Base-by-base conservation (phyloP, 2,113 vertebrate species). In the Phoenicopterus ruber region DNA sequence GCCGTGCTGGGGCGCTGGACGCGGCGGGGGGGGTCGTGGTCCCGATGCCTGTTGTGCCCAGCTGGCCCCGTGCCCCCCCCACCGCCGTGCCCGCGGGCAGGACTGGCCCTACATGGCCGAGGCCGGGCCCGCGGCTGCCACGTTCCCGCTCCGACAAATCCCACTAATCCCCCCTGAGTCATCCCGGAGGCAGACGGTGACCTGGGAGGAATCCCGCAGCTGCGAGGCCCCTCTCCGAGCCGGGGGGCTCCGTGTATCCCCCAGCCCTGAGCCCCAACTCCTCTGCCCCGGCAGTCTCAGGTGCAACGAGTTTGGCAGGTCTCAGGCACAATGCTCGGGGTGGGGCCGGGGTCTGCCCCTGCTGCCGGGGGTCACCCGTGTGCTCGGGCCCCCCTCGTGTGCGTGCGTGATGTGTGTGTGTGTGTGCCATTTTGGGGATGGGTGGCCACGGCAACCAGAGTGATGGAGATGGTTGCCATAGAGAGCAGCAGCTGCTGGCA, bases 111-210 rank as follows among this genome's bases (percentile, higher is more conserved):
- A 93, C 82, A 88, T 76, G 94, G 82, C 93, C 1, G 65, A 61
- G 89, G 66, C 67, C 17, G 5, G 71, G 65, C 65, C 74, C 5
- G n/a, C 1, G 26, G 79, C 71, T 40, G 17, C 49, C 0, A 21
- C 66, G 82, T 82, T 73, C 90, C 78, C 1, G 22, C 91, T 87
- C 70, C 0, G 5, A 22, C 84, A 94, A 96, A 97, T 96, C 96
- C 91, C 95, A 46, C 82, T 96, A 97, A 97, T 96, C 95, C 95
- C 80, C 88, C 91, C 92, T 97, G 95, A 97, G 95, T 96, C 96
- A 97, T 93, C 89, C 90, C 13, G 5, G 40, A 65, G 78, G 87
- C 95, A 65, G 70, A 77, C 38, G 19, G 77, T 97, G 95, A 96
- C 94, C 96, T 9, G 93, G 61, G 78, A 96, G 62, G 95, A 97